phyloP scores from a whole-genome alignment of 64 coral and sea anemone species.

The Montipora capricornis region DNA sequence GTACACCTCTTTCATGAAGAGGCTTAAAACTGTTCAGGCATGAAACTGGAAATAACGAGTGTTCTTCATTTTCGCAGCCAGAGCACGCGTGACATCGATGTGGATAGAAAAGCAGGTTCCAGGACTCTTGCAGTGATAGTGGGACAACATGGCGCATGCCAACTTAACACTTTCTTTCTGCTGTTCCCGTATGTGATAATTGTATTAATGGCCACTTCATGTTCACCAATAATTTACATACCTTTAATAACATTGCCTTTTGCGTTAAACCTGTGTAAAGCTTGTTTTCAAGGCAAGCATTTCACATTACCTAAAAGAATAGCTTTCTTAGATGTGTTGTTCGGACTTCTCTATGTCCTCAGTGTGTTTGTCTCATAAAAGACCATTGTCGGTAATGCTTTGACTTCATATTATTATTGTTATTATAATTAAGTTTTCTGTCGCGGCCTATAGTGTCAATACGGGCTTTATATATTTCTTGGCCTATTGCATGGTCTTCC shows the following conservation, averaged over 20 bases:
- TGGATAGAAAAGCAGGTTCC: slow-evolving; percentile 48
- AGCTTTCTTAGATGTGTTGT: slow-evolving; percentile 13
- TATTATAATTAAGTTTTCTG: too few relatives aligned
- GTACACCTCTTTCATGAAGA: too few relatives aligned
- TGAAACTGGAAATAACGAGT: not conserved
- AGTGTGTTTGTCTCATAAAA: slow-evolving; percentile 19
- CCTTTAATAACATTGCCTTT: slow-evolving; percentile 43
- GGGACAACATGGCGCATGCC: slow-evolving; percentile 58
- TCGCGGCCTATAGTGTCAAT: too few relatives aligned
- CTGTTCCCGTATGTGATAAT: slow-evolving; percentile 76
- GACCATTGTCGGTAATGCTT: too few relatives aligned
- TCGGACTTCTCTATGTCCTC: slow-evolving; percentile 51
- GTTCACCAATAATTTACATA: slow-evolving; percentile 29
- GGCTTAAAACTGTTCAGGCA: too few relatives aligned
- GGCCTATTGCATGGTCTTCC: too few relatives aligned
- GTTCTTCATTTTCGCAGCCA: slow-evolving; percentile 51
- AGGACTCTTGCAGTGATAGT: slow-evolving; percentile 77
- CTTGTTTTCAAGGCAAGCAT: slow-evolving; percentile 25
- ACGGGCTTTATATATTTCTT: too few relatives aligned
- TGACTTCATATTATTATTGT: too few relatives aligned
- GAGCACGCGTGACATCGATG: slow-evolving; percentile 82
- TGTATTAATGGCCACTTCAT: not conserved
- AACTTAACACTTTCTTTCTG: slow-evolving; percentile 67
- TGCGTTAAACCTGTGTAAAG: slow-evolving; percentile 23
- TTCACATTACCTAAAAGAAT: slow-evolving; percentile 47